Percentiles rank a stretch among this genome's conserved stretches.
These are phyloP conservation scores for Eulemur rufifrons DNA, from an alignment of 2,113 vertebrate species.

Conservation along the genomic window DNA sequence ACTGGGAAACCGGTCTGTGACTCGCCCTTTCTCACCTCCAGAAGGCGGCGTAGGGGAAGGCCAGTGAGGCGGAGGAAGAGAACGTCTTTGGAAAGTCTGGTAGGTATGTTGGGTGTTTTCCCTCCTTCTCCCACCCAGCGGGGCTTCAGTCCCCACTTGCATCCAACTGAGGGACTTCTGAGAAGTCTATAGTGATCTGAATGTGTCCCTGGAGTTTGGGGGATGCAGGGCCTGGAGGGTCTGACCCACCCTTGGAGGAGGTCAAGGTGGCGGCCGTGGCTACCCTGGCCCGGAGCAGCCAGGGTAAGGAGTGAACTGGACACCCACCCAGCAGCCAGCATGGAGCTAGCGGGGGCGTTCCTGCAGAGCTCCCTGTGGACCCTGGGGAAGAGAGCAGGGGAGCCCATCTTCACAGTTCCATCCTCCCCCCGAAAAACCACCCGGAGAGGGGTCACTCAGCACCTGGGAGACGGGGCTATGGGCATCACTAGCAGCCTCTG, in stretches of 20 bases:
- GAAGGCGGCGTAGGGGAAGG: background rate
- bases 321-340: rapidly evolving
- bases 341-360: background rate
- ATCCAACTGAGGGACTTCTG: background rate
- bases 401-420: too few relatives aligned
- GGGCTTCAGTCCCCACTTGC: background rate
- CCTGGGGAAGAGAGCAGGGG: background rate
- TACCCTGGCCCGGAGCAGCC: background rate
- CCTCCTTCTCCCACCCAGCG: background rate
- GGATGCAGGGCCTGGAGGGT: background rate
- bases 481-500: rapidly evolving
- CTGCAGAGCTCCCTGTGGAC: background rate
- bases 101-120: background rate
- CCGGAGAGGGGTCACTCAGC: background rate
- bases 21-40: rapidly evolving
- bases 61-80: background rate
- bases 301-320: background rate
- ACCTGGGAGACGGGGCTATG: rapidly evolving
- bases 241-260: background rate
- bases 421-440: background rate
- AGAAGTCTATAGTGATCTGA: background rate
- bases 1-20: background rate
- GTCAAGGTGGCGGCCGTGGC: background rate
- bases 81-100: background rate
- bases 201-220: background rate